phyloP scores from a whole-genome alignment of 1,140 invertebrate species.

The Homarus americanus region DNA sequence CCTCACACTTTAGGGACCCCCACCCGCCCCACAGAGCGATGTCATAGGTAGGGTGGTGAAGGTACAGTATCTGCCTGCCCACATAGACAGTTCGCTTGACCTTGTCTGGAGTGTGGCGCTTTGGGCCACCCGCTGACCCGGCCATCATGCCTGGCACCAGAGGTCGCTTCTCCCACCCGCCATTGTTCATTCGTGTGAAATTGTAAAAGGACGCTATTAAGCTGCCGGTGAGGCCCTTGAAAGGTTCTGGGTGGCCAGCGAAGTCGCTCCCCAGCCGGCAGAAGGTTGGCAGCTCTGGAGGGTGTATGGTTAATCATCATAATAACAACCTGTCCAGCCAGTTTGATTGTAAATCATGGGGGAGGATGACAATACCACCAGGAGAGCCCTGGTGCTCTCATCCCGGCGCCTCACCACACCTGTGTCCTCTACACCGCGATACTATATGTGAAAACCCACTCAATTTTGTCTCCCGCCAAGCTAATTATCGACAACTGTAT shows the following conservation, averaged over 20 bases:
- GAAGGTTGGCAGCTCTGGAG: not conserved
- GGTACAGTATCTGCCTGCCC: not conserved
- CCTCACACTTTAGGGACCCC: not conserved
- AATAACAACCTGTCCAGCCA: constrained; percentile 20
- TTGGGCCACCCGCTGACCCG: constrained; percentile 13
- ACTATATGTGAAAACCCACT: not conserved
- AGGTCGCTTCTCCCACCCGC: constrained; percentile 9
- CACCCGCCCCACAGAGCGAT: not conserved
- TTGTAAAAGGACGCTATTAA: not conserved
- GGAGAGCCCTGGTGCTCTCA: not conserved
- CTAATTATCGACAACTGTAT: not conserved
- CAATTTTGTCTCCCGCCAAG: not conserved
- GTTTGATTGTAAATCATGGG: constrained; percentile 20
- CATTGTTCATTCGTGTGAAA: not conserved
- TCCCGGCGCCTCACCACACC: too few species aligned
- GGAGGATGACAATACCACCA: not conserved
- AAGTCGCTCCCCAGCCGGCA: constrained; percentile 17
- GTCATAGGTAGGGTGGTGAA: not conserved
- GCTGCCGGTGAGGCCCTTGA: not conserved
- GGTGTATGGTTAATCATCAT: constrained; percentile 35
- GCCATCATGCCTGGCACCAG: constrained; percentile 1
- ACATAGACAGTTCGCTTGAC: not conserved
- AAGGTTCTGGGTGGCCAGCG: constrained; percentile 12
- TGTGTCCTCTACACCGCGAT: not conserved
- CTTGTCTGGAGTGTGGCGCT: not conserved